A percentile compares a stretch with the other conserved stretches of the same genome.
Conservation (phyloP, 2,113 vertebrate species). For the Phasianus colchicus region DNA sequence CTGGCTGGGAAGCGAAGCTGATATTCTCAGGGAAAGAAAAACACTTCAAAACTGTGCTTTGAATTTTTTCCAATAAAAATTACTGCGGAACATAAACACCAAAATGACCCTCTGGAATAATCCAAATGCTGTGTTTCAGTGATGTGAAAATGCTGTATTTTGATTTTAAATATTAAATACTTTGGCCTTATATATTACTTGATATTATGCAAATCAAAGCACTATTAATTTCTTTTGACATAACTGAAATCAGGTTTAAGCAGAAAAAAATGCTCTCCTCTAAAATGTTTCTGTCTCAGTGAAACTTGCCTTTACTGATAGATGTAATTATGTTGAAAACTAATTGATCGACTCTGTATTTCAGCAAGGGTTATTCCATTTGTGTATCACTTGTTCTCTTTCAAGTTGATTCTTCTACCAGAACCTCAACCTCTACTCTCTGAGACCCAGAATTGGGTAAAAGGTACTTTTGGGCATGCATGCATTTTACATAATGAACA, state of each 20-base stretch:
- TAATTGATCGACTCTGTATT: not conserved
- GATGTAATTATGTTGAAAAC: not conserved
- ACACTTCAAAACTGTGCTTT: not conserved
- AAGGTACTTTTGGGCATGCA: not conserved
- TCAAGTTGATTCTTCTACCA: not conserved
- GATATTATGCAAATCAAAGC: not conserved
- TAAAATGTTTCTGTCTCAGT: not conserved
- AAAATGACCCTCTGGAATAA: not conserved
- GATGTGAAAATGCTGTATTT: not conserved
- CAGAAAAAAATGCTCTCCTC: not conserved
- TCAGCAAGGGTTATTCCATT: not conserved
- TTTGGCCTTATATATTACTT: not conserved
- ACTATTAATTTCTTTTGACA: not conserved
- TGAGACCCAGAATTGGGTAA: not conserved
- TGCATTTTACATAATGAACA: rapidly evolving
- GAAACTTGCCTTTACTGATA: not conserved
- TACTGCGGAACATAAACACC: not conserved
- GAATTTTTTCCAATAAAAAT: not conserved
- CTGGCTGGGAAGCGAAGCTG: not conserved
- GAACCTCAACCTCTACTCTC: not conserved
- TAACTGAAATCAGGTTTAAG: not conserved
- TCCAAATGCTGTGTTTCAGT: not conserved
- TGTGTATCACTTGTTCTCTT: not conserved
- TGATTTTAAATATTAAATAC: not conserved
- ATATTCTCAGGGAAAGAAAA: not conserved